Percentiles rank a stretch among this genome's conserved stretches.
Conservation (phyloP, 2,113 vertebrate species). For the Caretta caretta region DNA sequence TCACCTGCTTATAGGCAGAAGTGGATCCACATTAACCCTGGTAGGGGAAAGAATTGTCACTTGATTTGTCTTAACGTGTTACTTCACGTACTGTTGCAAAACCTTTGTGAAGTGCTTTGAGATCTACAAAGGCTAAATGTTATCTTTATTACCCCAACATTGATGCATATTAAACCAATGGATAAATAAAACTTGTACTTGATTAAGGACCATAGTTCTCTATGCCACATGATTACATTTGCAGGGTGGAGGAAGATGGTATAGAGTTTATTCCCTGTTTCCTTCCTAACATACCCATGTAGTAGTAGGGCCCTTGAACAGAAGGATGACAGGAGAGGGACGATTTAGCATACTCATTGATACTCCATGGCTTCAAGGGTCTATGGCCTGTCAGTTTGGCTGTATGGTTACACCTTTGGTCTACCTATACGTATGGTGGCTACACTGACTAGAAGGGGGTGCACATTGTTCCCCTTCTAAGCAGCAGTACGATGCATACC, state of each 20-base stretch:
- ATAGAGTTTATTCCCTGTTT: neutral
- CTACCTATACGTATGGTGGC: rapidly evolving
- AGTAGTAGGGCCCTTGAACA: neutral
- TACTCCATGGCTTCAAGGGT: neutral
- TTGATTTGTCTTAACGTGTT: neutral
- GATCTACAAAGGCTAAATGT: neutral
- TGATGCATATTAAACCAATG: neutral
- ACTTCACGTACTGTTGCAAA: neutral
- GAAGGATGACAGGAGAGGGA: neutral
- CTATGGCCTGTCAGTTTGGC: neutral
- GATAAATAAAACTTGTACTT: neutral
- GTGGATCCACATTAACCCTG: neutral
- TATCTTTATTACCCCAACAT: neutral
- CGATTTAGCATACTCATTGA: rapidly evolving
- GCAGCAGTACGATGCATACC: neutral
- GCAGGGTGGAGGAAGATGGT: rapidly evolving
- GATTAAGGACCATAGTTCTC: neutral
- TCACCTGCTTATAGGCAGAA: conserved; percentile 4
- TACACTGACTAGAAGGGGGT: neutral
- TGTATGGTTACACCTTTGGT: neutral
- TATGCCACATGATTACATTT: neutral
- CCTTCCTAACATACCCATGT: neutral
- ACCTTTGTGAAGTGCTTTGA: neutral
- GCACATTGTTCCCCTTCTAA: neutral
- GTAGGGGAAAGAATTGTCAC: neutral